phyloP scores from a whole-genome alignment of 2,113 vertebrate species.

The Lasiurus cinereus region DNA sequence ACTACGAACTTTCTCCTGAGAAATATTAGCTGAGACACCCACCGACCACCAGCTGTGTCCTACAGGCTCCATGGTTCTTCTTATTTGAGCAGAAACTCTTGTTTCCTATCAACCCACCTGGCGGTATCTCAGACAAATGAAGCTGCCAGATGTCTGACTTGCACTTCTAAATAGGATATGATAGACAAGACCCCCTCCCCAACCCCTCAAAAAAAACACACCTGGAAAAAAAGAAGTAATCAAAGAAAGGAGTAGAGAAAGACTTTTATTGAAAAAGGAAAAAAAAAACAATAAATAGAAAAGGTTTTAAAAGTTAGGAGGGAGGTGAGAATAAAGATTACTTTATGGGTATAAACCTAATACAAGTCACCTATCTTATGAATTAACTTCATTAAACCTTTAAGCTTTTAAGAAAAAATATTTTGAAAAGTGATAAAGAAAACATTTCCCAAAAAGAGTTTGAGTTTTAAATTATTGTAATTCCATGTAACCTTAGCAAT shows the following conservation, averaged over 20 bases:
- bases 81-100: background rate
- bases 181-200: background rate
- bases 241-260: background rate
- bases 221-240: background rate
- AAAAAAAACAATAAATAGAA: background rate
- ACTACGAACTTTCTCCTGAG: background rate
- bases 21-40: background rate
- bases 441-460: background rate
- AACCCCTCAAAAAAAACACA: background rate
- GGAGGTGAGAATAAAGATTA: background rate
- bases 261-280: background rate
- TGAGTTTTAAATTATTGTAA: slow-evolving; percentile 23
- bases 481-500: background rate
- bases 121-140: background rate
- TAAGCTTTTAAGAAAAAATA: background rate
- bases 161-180: background rate
- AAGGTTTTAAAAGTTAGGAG: background rate
- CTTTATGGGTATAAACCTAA: background rate
- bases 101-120: background rate
- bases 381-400: slow-evolving; percentile 20
- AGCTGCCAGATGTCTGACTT: background rate
- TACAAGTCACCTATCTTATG: background rate
- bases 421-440: slow-evolving; percentile 28
- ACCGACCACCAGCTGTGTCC: background rate
- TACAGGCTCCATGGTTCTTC: background rate